These are phyloP conservation scores for Euzophera pinguis DNA, from an alignment of 2,888 invertebrate species.

Conservation along the genomic window DNA sequence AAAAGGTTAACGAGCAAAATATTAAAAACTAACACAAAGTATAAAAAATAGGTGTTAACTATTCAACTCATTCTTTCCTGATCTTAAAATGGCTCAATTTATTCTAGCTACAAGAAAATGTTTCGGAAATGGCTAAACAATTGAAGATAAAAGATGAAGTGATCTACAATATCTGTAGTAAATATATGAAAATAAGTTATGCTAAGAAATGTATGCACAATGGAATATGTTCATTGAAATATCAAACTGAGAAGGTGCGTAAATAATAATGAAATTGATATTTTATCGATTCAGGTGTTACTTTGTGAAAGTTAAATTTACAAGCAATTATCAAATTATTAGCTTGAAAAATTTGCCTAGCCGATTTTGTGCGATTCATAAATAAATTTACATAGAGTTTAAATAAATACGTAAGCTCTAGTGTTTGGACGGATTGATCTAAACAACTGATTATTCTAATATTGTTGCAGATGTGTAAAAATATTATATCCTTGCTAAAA, in stretches of 20 bases:
- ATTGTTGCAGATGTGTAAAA: constrained; percentile 34
- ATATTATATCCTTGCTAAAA: constrained; percentile 33
- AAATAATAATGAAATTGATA: too few species aligned
- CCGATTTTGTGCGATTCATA: too few species aligned
- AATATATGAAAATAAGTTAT: constrained; percentile 41
- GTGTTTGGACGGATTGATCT: too few species aligned
- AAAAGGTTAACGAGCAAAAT: neutral
- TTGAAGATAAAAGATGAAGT: constrained; percentile 37
- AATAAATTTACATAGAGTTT: too few species aligned
- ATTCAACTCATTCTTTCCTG: too few species aligned
- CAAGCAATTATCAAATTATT: too few species aligned
- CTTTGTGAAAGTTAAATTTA: too few species aligned
- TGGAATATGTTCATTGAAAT: constrained; percentile 48
- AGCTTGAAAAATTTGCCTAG: too few species aligned
- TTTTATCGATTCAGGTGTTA: too few species aligned
- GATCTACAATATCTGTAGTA: constrained; percentile 38
- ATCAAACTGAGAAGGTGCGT: constrained; percentile 28
- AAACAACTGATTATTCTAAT: neutral
- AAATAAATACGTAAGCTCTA: too few species aligned
- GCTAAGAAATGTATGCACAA: constrained; percentile 40
- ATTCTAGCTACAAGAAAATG: neutral
- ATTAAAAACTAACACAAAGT: too few species aligned
- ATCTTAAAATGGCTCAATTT: neutral
- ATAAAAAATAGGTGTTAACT: too few species aligned
- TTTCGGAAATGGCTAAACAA: constrained; percentile 20